A percentile compares a stretch with the other conserved stretches of the same genome.
Conservation (phyloP, 37 sponge, comb jelly and placozoan genomes). For the Eunapius fragilis region DNA sequence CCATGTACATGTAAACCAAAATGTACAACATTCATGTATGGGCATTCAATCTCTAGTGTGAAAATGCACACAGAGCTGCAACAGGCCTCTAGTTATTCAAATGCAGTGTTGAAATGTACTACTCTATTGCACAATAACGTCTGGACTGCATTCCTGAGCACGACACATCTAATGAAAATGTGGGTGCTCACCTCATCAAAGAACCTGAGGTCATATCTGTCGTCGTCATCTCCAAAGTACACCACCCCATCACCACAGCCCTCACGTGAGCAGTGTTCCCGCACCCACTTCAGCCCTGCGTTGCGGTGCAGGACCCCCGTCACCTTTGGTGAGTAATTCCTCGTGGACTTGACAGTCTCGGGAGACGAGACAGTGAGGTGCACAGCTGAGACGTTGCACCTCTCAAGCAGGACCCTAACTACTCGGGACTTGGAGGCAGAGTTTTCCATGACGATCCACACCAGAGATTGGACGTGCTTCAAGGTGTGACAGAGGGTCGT, state of each 20-base stretch:
- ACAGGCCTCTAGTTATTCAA: too few relatives aligned
- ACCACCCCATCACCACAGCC: background rate
- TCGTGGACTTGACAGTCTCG: background rate
- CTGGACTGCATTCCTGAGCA: too few relatives aligned
- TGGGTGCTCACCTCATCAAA: background rate
- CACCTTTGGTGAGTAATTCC: background rate
- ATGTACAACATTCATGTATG: too few relatives aligned
- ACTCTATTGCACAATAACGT: too few relatives aligned
- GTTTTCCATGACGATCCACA: conserved; percentile 97
- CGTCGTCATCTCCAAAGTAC: background rate
- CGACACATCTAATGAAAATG: too few relatives aligned
- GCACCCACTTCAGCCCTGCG: background rate
- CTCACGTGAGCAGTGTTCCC: background rate
- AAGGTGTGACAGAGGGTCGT: conserved; percentile 85
- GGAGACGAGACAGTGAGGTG: background rate
- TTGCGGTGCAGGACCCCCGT: background rate
- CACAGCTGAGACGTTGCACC: background rate
- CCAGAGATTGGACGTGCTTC: conserved; percentile 80
- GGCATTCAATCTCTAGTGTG: too few relatives aligned
- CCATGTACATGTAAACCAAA: too few relatives aligned
- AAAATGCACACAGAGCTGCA: too few relatives aligned
- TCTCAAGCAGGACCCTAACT: background rate
- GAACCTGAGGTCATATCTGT: background rate
- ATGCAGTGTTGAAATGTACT: too few relatives aligned
- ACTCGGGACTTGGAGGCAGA: conserved; percentile 12